phyloP scores from a whole-genome alignment of 2,797 vertebrate genomes.

The Cheirogaleus major region DNA sequence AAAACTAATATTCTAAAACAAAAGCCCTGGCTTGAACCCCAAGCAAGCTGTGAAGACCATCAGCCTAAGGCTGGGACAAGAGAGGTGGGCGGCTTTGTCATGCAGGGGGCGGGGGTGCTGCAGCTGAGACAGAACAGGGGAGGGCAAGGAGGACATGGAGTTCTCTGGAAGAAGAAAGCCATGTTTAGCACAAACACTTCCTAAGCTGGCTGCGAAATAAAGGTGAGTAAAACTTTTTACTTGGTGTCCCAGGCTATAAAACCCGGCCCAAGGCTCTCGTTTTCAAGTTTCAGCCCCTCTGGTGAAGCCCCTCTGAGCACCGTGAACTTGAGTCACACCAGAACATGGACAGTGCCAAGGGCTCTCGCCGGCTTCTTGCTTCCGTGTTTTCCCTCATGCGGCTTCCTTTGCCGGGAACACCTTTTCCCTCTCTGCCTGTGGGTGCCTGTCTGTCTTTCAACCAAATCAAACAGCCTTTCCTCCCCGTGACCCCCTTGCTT shows the following conservation, averaged over 20 bases:
- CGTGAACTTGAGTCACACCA: neutral
- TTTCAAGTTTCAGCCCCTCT: neutral
- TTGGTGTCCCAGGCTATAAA: neutral
- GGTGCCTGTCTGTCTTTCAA: neutral
- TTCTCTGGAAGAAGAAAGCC: neutral
- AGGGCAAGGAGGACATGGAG: accelerated
- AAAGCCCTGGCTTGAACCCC: neutral
- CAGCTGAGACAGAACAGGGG: neutral
- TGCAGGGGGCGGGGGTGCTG: accelerated
- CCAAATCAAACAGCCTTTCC: neutral
- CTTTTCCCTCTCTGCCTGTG: neutral
- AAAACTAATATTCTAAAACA: neutral
- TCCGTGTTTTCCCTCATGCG: neutral
- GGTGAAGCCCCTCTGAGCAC: neutral
- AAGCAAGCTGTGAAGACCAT: neutral
- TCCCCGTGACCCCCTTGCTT: neutral
- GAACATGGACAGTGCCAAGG: neutral
- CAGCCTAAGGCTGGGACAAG: neutral
- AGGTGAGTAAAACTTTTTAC: neutral
- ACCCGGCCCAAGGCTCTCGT: neutral
- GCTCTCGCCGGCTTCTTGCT: neutral
- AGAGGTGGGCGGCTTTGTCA: accelerated
- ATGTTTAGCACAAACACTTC: accelerated
- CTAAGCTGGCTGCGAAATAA: neutral
- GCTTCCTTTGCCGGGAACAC: neutral